phyloP scores from a whole-genome alignment of 2,888 invertebrate genomes.

The Oeneis ivallda region DNA sequence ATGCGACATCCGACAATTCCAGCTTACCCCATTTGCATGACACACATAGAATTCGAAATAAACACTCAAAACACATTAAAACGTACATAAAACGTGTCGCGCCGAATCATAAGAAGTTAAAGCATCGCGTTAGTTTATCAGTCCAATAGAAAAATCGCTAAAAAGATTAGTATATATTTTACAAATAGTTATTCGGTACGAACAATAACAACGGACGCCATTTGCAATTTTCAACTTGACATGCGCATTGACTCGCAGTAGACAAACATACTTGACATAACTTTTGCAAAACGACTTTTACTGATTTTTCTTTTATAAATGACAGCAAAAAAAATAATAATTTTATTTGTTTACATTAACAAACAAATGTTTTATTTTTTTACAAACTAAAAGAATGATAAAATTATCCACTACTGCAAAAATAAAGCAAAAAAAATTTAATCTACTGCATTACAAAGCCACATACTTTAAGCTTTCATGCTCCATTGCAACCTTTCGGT shows the following conservation, averaged over 20 bases:
- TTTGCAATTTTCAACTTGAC: conserved; percentile 95
- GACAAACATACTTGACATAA: conserved; percentile 71
- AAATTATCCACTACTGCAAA: not conserved
- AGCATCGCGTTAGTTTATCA: conserved; percentile 78
- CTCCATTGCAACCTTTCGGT: conserved; percentile 60
- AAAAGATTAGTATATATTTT: conserved; percentile 86
- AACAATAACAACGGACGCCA: conserved; percentile 99
- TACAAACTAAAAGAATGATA: not conserved
- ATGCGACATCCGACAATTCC: conserved; percentile 82
- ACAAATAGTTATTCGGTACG: conserved; percentile 91
- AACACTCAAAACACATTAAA: conserved; percentile 80
- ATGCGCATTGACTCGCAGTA: conserved; percentile 84
- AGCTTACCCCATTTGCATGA: conserved; percentile 89
- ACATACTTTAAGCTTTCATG: conserved; percentile 60
- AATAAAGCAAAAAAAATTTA: not conserved
- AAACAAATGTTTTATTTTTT: not conserved
- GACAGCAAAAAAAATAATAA: not conserved
- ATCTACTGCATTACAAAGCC: conserved; percentile 56
- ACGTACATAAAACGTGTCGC: conserved; percentile 76
- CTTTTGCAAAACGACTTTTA: conserved; percentile 55
- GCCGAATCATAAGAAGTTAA: conserved; percentile 75
- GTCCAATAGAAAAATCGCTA: conserved; percentile 82
- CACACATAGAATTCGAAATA: conserved; percentile 85
- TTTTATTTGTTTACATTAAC: not conserved
- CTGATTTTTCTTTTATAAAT: not conserved